Evolutionary conservation across 2,888 invertebrate genomes (phyloP), one percentile per base, ranked within the genome.

Genomic region (Deilephila porcellus): DNA sequence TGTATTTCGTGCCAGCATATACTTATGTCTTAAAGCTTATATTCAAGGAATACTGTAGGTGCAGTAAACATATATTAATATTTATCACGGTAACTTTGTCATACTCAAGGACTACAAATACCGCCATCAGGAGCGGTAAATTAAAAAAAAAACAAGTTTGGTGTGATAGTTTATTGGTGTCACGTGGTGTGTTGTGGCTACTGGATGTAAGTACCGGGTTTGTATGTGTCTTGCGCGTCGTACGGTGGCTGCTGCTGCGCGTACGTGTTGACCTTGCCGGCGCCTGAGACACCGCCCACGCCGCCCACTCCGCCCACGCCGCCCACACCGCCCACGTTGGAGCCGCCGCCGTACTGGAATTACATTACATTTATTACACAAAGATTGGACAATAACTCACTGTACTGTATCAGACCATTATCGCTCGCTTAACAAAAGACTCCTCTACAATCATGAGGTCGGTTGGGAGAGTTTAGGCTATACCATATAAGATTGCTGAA

Each of bases 211-310:
- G 63, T n/a, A 91, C 93, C 93, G 0, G 87, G 85, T 73, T 93
- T 94, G 83, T 94, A 94, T 0, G 91, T 80, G 87, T 94, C 94
- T 82, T 91, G 93, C 70, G 88, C 89, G 80, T 94, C 94, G 85
- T 94, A 94, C 60, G 90, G 90, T 74, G 92, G 91, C 77, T 90
- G 92, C 76, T 89, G 93, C 80, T 89, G 91, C 76, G 90, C 85
- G 88, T 92, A 93, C 25, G 83, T 85, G 74, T 86, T 85, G 72
- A 91, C 91, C 82, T 93, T 93, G 79, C 87, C 93, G 53, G 76
- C 93, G 80, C 80, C 94, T 81, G 82, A 91, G 91, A 83, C 95
- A 0, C 89, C 90, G 8, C 88, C 88, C 45, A 88, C 91, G 19
- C 88, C 88, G 2, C 88, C 88, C 4, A 86, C 88, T 0, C 89